phyloP scores from a whole-genome alignment of 2,888 invertebrate genomes.

The Agrochola litura region DNA sequence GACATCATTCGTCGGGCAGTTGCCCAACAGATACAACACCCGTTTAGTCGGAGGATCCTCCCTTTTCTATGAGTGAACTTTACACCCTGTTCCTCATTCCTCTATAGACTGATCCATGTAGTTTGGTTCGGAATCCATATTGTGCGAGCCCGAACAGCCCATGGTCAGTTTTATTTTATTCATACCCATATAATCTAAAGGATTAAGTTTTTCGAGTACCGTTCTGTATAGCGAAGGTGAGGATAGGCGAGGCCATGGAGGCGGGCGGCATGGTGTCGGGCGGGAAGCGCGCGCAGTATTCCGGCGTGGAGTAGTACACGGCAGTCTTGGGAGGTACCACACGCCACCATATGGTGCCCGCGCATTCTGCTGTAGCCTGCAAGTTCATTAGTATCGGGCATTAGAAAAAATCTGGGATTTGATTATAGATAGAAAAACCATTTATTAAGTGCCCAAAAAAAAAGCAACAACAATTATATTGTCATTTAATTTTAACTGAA shows the following conservation, averaged over 20 bases:
- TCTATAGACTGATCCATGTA: too few species aligned
- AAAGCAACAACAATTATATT: neutral
- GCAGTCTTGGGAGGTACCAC: conserved; percentile 88
- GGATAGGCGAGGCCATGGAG: conserved; percentile 58
- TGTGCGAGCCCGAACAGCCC: neutral
- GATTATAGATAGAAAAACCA: neutral
- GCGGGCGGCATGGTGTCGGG: conserved; percentile 60
- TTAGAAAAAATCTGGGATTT: neutral
- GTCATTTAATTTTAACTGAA: neutral
- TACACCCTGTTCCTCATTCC: too few species aligned
- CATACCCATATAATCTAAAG: neutral
- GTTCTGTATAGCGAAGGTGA: conserved; percentile 72
- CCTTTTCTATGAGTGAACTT: too few species aligned
- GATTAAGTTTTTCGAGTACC: conserved; percentile 53
- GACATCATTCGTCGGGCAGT: too few species aligned
- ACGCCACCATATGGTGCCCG: conserved; percentile 92
- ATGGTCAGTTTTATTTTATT: neutral
- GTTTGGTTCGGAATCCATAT: neutral
- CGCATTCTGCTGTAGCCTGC: conserved; percentile 87
- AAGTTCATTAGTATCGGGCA: neutral
- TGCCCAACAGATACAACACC: too few species aligned
- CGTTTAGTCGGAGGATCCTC: too few species aligned
- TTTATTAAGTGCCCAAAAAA: neutral
- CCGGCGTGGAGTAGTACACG: conserved; percentile 94
- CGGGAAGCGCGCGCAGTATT: conserved; percentile 92